phyloP scores from a whole-genome alignment of 2,888 invertebrate genomes.

The Eurytoma californica region DNA sequence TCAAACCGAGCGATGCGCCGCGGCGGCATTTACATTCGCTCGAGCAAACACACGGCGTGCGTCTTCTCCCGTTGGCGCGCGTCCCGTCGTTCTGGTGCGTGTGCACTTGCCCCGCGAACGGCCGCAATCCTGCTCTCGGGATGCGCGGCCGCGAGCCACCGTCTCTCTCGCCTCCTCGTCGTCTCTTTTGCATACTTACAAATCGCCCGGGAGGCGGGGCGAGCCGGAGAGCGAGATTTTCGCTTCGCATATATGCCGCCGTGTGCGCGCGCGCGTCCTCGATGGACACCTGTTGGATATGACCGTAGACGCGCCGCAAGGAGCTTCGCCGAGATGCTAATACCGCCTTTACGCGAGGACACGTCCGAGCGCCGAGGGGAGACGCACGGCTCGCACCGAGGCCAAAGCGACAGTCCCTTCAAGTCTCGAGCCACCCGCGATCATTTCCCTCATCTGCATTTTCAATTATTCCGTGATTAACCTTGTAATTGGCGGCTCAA shows the following conservation, averaged over 20 bases:
- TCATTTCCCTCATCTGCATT: slow-evolving; percentile 2
- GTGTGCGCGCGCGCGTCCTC: slow-evolving; percentile 9
- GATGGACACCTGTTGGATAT: slow-evolving; percentile 52
- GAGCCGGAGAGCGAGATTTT: slow-evolving; percentile 25
- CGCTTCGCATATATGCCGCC: slow-evolving; percentile 4
- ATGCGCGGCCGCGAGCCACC: neutral
- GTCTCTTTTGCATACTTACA: slow-evolving; percentile 9
- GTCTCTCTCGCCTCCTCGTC: slow-evolving; percentile 4
- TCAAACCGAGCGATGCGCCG: slow-evolving; percentile 52
- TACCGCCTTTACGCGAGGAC: slow-evolving; percentile 37
- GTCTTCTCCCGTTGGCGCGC: neutral
- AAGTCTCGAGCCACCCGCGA: slow-evolving; percentile 1
- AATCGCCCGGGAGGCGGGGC: slow-evolving; percentile 7
- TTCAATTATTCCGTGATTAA: slow-evolving; percentile 11
- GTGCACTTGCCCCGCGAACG: slow-evolving; percentile 16
- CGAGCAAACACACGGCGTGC: slow-evolving; percentile 44
- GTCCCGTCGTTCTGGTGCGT: too few relatives aligned
- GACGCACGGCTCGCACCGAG: neutral
- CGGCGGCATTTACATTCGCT: slow-evolving; percentile 61
- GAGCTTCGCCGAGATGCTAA: slow-evolving; percentile 47
- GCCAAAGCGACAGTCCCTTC: slow-evolving; percentile 26
- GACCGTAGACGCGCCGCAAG: slow-evolving; percentile 8
- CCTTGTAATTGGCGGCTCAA: neutral
- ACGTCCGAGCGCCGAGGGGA: slow-evolving; percentile 24
- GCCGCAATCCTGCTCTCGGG: slow-evolving; percentile 14